Evolutionary conservation across 2,113 vertebrate genomes (phyloP), one percentile per base, ranked within the genome.

Genomic region (Poecile atricapillus): DNA sequence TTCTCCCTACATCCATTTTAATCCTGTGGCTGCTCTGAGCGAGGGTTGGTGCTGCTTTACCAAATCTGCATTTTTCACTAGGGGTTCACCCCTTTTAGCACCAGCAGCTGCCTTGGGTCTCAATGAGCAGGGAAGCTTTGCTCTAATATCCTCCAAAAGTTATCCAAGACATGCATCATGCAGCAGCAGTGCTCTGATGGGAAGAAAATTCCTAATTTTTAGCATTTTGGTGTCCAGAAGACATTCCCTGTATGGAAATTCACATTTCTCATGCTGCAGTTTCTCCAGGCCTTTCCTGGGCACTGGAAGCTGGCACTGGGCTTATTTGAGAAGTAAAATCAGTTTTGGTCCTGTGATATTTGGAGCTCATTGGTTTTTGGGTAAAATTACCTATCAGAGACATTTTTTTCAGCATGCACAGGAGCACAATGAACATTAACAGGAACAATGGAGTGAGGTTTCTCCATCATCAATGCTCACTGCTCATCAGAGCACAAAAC

Each of bases 1-100:
- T 37, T 28, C 41, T 58, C 4, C 0, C 28, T 25, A 2, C 23
- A 15, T 22, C 23, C 1, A 0, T 2, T 64, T 30, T 12, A 83
- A 41, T 67, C 33, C 65, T 50, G 49, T 24, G 39, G 41, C 15
- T 73, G 52, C 69, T 82, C 64, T 41, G 63, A 39, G 63, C 50
- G n/a, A 56, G 39, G 22, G 5, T 46, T 49, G 18, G 8, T 59
- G 33, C 49, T 58, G 5, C 52, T 28, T 49, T 30, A 14, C 39
- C 23, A 24, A 43, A 68, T 28, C 39, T 27, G 17, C 21, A 28
- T 30, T 41, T 50, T 90, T 43, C 46, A 46, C 11, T 5, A 19
- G 9, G 69, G 39, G 20, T 47, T 89, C 59, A 47, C 33, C 46
- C 18, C 24, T 15, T 18, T 28, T 5, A 20, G 46, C 77, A 77